These are phyloP conservation scores for Leptinotarsa defecta DNA, from an alignment of 1,140 invertebrate species.

Conservation along the genomic window DNA sequence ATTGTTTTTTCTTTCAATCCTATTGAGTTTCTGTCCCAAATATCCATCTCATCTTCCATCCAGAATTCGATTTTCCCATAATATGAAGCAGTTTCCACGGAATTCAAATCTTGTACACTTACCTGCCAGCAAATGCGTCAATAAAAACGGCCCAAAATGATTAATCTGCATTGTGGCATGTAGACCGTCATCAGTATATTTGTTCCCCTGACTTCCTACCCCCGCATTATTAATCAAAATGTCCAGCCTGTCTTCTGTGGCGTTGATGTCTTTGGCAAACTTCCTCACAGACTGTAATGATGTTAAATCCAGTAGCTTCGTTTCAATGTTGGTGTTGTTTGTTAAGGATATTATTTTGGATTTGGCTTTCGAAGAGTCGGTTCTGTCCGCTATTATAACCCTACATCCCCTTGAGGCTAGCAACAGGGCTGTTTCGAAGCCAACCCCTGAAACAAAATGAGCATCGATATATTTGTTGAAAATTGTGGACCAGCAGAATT, in stretches of 20 bases:
- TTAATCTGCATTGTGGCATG: slow-evolving; percentile 68
- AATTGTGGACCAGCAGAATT: slow-evolving; percentile 1
- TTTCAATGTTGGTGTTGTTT: slow-evolving; percentile 53
- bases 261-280: slow-evolving; percentile 58
- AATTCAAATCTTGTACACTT: slow-evolving; percentile 33
- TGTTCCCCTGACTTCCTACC: slow-evolving; percentile 57
- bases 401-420: slow-evolving; percentile 50
- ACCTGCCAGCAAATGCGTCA: slow-evolving; percentile 68
- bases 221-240: slow-evolving; percentile 72
- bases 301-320: slow-evolving; percentile 55
- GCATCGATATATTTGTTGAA: no score
- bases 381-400: slow-evolving; percentile 50
- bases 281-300: slow-evolving; percentile 58
- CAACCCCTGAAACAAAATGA: slow-evolving; percentile 43
- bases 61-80: no score
- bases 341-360: slow-evolving; percentile 52
- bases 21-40: no score
- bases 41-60: no score
- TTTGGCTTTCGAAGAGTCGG: slow-evolving; percentile 53
- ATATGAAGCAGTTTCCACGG: no score
- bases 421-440: slow-evolving; percentile 49
- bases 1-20: no score
- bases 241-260: slow-evolving; percentile 58
- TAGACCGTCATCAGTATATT: slow-evolving; percentile 66
- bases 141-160: slow-evolving; percentile 69